These are phyloP conservation scores for Cynodonichthys magdalenae DNA, from an alignment of 2,797 vertebrate genomes.

Conservation along the genomic window DNA sequence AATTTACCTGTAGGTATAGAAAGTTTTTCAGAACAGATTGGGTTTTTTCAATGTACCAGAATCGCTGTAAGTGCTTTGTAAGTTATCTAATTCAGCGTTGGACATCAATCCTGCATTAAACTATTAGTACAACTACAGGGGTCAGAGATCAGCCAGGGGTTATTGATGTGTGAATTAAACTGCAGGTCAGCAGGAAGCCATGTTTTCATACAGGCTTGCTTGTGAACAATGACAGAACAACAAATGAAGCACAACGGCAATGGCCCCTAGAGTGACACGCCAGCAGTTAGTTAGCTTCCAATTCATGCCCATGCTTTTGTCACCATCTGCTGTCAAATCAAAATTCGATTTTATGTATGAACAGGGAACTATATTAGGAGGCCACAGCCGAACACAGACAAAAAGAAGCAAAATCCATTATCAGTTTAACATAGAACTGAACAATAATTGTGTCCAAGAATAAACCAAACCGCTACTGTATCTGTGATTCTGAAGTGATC, in stretches of 20 bases:
- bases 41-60: conserved; percentile 10
- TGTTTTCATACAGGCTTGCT: conserved; percentile 74
- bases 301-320: conserved; percentile 59
- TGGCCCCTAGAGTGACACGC: conserved; percentile 63
- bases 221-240: conserved; percentile 75
- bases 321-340: conserved; percentile 47
- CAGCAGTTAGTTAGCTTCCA: conserved; percentile 67
- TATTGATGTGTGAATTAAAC: conserved; percentile 85
- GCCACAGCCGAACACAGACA: neutral
- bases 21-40: conserved; percentile 48
- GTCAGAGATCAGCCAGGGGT: conserved; percentile 80
- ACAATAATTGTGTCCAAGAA: neutral
- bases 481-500: conserved; percentile 20
- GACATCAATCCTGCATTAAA: conserved; percentile 82
- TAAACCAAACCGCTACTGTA: conserved; percentile 22
- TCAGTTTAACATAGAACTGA: neutral
- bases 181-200: conserved; percentile 84
- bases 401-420: neutral
- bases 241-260: conserved; percentile 72
- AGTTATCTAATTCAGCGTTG: conserved; percentile 74
- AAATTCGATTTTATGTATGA: conserved; percentile 25
- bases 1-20: neutral
- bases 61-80: conserved; percentile 12
- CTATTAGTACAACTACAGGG: conserved; percentile 78
- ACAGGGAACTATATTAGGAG: conserved; percentile 14